A percentile compares a stretch with the other conserved stretches of the same genome.
These are phyloP conservation scores for Enoplosus armatus DNA, from an alignment of 2,797 vertebrate genomes.

Conservation along the genomic window DNA sequence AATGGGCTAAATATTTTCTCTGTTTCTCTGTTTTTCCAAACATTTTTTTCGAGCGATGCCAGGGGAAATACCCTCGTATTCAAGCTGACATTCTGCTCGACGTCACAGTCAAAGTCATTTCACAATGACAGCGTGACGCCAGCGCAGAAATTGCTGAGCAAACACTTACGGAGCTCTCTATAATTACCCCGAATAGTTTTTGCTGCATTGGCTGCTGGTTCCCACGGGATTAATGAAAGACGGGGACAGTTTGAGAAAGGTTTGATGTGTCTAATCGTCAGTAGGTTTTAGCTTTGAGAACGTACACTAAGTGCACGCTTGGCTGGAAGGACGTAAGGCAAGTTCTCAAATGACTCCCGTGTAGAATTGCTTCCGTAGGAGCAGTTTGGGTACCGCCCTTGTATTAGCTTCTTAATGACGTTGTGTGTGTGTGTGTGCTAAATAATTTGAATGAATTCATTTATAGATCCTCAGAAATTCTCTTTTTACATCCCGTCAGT, in stretches of 20 bases:
- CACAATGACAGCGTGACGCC: slow-evolving; percentile 11
- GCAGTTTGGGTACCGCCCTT: not conserved
- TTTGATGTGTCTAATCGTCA: slow-evolving; percentile 48
- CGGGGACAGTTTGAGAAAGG: slow-evolving; percentile 36
- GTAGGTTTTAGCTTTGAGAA: slow-evolving; percentile 27
- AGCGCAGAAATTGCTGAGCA: slow-evolving; percentile 47
- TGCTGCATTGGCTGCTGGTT: slow-evolving; percentile 36
- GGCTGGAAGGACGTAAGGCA: not conserved
- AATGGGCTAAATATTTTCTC: not conserved
- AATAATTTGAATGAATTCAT: not conserved
- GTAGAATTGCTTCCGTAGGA: not conserved
- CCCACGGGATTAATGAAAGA: slow-evolving; percentile 48
- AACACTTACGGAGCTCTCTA: slow-evolving; percentile 9
- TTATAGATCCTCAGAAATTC: not conserved
- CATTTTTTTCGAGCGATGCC: not conserved
- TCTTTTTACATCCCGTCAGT: not conserved
- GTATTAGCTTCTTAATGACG: not conserved
- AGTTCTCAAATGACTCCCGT: not conserved
- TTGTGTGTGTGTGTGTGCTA: not conserved
- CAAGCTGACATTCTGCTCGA: slow-evolving; percentile 36
- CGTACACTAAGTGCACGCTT: slow-evolving; percentile 10
- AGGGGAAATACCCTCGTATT: slow-evolving; percentile 1
- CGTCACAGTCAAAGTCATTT: slow-evolving; percentile 16
- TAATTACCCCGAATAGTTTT: slow-evolving; percentile 31
- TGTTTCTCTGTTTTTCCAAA: too few species aligned